Conservation (phyloP, 2,113 vertebrate genomes). For the Cricetomys ansorgei region DNA sequence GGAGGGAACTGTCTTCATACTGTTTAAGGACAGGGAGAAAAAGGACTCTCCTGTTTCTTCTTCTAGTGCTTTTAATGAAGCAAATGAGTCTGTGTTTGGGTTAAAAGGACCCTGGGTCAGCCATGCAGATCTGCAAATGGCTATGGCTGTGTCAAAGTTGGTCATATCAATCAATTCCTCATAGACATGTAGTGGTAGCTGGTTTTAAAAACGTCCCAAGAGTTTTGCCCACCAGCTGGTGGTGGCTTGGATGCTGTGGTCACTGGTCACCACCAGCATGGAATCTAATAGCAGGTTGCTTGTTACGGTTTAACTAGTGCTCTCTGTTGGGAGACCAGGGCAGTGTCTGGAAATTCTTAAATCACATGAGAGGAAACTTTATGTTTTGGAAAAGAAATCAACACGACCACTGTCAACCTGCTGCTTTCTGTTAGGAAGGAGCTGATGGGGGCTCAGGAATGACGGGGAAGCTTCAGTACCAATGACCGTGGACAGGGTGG, state of each 20-base stretch:
- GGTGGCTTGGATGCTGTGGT: constrained; percentile 12
- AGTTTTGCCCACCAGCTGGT: background rate
- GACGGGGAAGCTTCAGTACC: background rate
- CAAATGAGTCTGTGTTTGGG: background rate
- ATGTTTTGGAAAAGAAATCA: constrained; percentile 57
- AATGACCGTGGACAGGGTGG: background rate
- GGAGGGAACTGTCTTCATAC: background rate
- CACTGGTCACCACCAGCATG: constrained; percentile 13
- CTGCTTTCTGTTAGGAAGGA: constrained; percentile 63
- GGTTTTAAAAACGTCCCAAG: background rate
- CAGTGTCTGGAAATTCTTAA: constrained; percentile 8
- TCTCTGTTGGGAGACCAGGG: constrained; percentile 30
- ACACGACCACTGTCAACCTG: background rate
- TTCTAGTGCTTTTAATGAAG: background rate
- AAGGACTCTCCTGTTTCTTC: background rate
- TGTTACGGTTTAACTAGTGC: background rate
- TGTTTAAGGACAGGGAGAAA: background rate
- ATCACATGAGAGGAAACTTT: constrained; percentile 46
- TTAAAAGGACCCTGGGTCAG: background rate
- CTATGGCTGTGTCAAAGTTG: background rate
- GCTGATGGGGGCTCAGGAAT: background rate
- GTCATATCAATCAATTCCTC: constrained; percentile 14
- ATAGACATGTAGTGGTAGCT: background rate
- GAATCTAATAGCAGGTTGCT: background rate
- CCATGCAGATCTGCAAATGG: background rate